A percentile compares a stretch with the other conserved stretches of the same genome.
phyloP scores from a whole-genome alignment of 2,888 invertebrate species.

The Cetonia aurata region DNA sequence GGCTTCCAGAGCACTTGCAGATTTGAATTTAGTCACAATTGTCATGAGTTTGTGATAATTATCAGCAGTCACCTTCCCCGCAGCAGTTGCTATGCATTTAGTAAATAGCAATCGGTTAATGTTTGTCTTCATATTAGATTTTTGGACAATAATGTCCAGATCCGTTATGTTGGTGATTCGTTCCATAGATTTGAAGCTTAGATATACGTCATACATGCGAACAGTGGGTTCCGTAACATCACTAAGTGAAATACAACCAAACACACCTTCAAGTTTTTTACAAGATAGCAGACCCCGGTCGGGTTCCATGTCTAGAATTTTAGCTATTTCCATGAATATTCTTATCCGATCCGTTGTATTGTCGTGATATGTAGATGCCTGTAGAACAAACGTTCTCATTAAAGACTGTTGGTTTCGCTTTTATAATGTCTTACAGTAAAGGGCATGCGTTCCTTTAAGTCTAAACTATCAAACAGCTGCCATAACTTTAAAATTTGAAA shows the following conservation, averaged over 20 bases:
- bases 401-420: too few relatives aligned
- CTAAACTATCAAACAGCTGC: too few relatives aligned
- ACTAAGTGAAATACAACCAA: not conserved
- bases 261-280: not conserved
- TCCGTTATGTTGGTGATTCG: not conserved
- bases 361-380: too few relatives aligned
- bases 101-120: not conserved
- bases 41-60: not conserved
- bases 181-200: not conserved
- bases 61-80: not conserved
- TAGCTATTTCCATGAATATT: not conserved
- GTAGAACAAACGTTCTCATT: too few relatives aligned
- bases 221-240: not conserved
- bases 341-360: not conserved
- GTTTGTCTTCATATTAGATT: not conserved
- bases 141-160: not conserved
- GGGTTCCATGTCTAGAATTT: slow-evolving; percentile 4
- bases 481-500: too few relatives aligned
- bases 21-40: not conserved
- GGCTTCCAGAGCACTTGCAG: not conserved
- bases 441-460: too few relatives aligned
- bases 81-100: not conserved
- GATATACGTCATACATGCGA: not conserved
- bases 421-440: too few relatives aligned
- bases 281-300: not conserved